Base-by-base conservation (phyloP, 1,140 invertebrate genomes). In the Belonocnema kinseyi region DNA sequence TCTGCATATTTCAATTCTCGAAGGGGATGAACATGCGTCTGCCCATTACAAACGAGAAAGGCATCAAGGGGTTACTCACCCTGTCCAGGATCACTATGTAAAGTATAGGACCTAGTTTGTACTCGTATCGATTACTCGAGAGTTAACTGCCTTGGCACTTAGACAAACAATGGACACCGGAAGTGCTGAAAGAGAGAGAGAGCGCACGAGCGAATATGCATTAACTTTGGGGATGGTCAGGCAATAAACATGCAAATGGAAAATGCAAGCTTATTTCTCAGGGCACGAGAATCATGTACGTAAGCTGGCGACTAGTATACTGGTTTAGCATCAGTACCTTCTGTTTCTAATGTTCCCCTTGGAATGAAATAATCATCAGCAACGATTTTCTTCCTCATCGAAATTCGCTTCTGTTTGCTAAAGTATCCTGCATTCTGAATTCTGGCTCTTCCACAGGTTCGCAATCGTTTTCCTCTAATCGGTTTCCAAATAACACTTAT, bases 161-260 rank as follows among this genome's bases (percentile, higher is more conserved):
- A 66, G 21, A 33, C 58, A 16, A 26, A 17, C 72, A n/a, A n/a
- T 46, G 8, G 33, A 40, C 66, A 16, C 52, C 53, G 73, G 54
- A 58, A 58, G 26, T 74, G 73, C 26, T 40, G 73, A 17, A 58
- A 58, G 52, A n/a, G 52, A 74, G 53, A 33, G 33, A 7, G 26
- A 58, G 73, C 16, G 58, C 50, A 16, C 6, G n/a, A 56, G 58
- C 8, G 52, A 74, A 33, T 26, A 16, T 14, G 5, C 58, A 12
- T 12, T 66, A 66, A 70, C 75, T 75, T 61, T 81, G 58, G 79
- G 58, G 79, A 81, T 72, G 75, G 78, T 77, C 73, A 40, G 17
- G 66, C 72, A 76, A 80, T 84, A 81, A 82, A 85, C 77, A 81
- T 85, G 81, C 77, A 84, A 84, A 85, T 84, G 74, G 52, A 54